These are phyloP conservation scores for Atta texana DNA, from an alignment of 1,140 invertebrate genomes.

Conservation along the genomic window DNA sequence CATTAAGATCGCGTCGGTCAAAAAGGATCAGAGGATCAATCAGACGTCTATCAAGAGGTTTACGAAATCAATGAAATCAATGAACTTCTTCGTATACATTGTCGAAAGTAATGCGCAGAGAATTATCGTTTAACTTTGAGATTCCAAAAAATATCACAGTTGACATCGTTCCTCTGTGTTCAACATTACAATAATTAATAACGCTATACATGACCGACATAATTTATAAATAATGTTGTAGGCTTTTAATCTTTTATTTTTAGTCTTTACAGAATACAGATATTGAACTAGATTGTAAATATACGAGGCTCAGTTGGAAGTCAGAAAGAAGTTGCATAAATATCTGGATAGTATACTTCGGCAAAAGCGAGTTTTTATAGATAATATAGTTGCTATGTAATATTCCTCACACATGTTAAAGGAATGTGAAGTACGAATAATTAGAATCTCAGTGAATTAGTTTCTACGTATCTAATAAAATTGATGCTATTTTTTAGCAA, in stretches of 20 bases:
- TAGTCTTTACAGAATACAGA: neutral
- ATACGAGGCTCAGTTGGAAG: neutral
- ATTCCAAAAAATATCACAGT: neutral
- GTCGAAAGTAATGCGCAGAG: neutral
- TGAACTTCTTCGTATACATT: slow-evolving; percentile 8
- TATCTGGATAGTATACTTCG: neutral
- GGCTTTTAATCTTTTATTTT: neutral
- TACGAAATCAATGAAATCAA: slow-evolving; percentile 47
- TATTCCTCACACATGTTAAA: neutral
- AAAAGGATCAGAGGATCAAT: slow-evolving; percentile 12
- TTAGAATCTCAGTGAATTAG: neutral
- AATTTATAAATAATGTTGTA: slow-evolving; percentile 18
- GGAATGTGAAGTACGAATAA: neutral
- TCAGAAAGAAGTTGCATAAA: slow-evolving; percentile 3
- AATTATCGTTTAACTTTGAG: slow-evolving; percentile 15
- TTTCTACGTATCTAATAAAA: neutral
- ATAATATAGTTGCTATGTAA: neutral
- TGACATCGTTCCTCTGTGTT: too few species aligned
- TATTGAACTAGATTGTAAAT: slow-evolving; percentile 32
- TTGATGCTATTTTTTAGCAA: neutral
- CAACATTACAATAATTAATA: slow-evolving; percentile 46
- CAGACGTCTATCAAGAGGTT: slow-evolving; percentile 55
- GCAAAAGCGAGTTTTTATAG: neutral
- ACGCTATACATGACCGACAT: neutral
- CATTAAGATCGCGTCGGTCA: slow-evolving; percentile 42